phyloP scores from a whole-genome alignment of 2,113 vertebrate genomes.

The Pyrgilauda ruficollis region DNA sequence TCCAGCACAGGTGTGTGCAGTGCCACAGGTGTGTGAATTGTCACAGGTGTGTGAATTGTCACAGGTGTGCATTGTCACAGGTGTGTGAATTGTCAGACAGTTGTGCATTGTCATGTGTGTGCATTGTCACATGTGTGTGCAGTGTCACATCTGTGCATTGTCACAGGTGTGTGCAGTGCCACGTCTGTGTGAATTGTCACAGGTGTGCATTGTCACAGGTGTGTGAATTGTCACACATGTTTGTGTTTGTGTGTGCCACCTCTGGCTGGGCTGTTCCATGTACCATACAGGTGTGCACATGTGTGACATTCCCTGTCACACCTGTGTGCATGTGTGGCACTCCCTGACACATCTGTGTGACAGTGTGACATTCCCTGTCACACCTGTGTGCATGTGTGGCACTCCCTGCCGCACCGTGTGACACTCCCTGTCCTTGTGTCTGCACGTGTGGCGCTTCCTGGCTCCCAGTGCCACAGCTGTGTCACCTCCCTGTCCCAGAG shows the following conservation, averaged over 20 bases:
- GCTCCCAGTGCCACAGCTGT: accelerated
- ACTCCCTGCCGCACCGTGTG: neutral
- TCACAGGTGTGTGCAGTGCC: neutral
- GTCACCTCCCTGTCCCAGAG: neutral
- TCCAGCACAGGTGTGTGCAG: neutral
- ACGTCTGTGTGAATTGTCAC: neutral
- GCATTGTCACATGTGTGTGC: neutral
- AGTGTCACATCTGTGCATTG: neutral
- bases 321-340: neutral
- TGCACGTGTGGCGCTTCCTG: neutral
- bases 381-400: neutral
- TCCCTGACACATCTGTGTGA: too few species aligned
- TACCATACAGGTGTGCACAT: too few species aligned
- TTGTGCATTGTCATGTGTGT: neutral
- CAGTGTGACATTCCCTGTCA: neutral
- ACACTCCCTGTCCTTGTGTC: neutral
- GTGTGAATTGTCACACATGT: too few species aligned
- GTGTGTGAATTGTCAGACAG: neutral
- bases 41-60: neutral
- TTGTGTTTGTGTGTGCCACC: neutral
- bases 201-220: neutral
- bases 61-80: neutral
- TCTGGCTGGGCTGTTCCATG: neutral
- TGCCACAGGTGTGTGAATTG: too few species aligned
- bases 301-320: neutral